A percentile compares a stretch with the other conserved stretches of the same genome.
phyloP scores from a whole-genome alignment of 1,140 invertebrate genomes.

The Zaprionus ghesquierei region DNA sequence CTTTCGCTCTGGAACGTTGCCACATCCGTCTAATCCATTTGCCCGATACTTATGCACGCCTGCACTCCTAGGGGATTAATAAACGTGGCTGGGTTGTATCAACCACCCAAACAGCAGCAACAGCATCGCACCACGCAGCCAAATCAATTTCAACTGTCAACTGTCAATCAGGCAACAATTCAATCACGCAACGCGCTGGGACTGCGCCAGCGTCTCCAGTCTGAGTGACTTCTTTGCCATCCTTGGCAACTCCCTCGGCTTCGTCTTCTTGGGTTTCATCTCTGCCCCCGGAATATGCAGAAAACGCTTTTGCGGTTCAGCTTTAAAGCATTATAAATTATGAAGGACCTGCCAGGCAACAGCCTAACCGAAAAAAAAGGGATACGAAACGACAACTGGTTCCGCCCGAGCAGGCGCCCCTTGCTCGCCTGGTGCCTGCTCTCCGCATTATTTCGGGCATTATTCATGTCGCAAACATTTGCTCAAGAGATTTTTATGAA shows the following conservation, averaged over 20 bases:
- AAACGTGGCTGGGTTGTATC: constrained; percentile 57
- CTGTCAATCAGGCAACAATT: constrained; percentile 77
- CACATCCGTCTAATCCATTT: constrained; percentile 76
- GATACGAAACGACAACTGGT: background rate
- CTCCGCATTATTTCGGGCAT: constrained; percentile 18
- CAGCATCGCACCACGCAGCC: constrained; percentile 21
- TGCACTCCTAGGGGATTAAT: constrained; percentile 74
- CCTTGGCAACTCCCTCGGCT: background rate
- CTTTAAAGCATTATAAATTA: constrained; percentile 46
- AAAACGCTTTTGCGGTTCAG: constrained; percentile 29
- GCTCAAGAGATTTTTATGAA: constrained; percentile 78
- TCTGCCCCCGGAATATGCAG: background rate
- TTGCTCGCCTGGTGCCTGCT: background rate
- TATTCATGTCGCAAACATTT: constrained; percentile 72
- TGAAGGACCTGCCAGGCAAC: background rate
- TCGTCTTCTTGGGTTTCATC: background rate
- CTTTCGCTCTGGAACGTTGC: background rate
- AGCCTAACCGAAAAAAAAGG: constrained; percentile 4
- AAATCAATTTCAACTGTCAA: constrained; percentile 80
- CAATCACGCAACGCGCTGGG: constrained; percentile 65
- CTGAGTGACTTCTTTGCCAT: background rate
- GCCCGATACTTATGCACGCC: constrained; percentile 79
- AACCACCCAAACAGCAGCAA: constrained; percentile 47
- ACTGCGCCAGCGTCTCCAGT: constrained; percentile 3
- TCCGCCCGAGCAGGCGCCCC: background rate